A percentile compares a stretch with the other conserved stretches of the same genome.
phyloP scores from a whole-genome alignment of 2,888 invertebrate genomes.

The Drosophila borborema region DNA sequence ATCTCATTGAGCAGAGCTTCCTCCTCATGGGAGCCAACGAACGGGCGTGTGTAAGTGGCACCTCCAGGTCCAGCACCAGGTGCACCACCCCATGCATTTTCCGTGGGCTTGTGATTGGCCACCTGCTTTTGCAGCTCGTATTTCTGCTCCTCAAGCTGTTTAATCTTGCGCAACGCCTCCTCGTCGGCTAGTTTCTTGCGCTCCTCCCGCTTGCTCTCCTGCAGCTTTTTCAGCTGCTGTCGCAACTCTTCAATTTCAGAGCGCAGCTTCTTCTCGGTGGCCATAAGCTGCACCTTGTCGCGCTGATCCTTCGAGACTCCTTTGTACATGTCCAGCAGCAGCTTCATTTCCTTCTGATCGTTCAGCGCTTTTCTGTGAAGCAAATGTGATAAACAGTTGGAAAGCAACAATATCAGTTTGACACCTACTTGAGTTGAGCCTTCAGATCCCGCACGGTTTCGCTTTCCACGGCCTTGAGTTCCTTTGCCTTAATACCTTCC shows the following conservation, averaged over 20 bases:
- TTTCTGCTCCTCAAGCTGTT: constrained; percentile 96
- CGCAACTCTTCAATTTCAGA: constrained; percentile 96
- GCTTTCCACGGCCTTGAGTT: constrained; percentile 89
- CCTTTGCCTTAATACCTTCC: constrained; percentile 88
- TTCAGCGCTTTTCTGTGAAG: constrained; percentile 92
- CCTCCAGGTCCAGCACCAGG: constrained; percentile 61
- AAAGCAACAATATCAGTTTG: background rate
- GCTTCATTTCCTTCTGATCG: constrained; percentile 97
- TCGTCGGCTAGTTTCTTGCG: constrained; percentile 96
- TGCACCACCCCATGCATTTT: constrained; percentile 79
- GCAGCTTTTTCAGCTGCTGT: constrained; percentile 93
- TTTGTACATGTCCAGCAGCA: constrained; percentile 98
- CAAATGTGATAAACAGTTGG: background rate
- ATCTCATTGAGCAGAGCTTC: constrained; percentile 98
- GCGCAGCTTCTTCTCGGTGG: constrained; percentile 95
- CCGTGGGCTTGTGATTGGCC: constrained; percentile 91
- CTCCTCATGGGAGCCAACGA: constrained; percentile 94
- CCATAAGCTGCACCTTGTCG: constrained; percentile 98
- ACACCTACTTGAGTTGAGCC: constrained; percentile 94
- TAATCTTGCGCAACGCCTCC: constrained; percentile 96
- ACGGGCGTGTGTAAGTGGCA: constrained; percentile 87
- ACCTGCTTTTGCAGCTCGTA: constrained; percentile 96
- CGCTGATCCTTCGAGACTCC: constrained; percentile 98
- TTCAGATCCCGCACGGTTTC: constrained; percentile 89
- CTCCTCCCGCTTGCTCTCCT: constrained; percentile 96